These are phyloP conservation scores for Dynastes tityus DNA, from an alignment of 2,888 invertebrate genomes.

Conservation along the genomic window DNA sequence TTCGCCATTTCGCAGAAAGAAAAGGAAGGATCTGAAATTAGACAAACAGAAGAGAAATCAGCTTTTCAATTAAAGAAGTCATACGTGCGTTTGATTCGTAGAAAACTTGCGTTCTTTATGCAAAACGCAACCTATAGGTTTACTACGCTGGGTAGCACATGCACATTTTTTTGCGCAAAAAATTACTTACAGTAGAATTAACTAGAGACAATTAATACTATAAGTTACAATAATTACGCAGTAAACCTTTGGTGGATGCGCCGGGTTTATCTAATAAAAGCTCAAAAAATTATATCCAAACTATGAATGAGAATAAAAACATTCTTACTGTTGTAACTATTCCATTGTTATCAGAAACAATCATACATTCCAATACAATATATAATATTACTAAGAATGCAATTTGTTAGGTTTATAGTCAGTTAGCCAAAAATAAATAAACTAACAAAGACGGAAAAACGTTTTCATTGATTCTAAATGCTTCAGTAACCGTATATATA, in stretches of 20 bases:
- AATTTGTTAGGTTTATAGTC: too few relatives aligned
- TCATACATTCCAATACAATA: too few relatives aligned
- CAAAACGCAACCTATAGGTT: neutral
- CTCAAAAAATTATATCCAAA: too few relatives aligned
- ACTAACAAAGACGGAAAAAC: too few relatives aligned
- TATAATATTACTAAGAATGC: too few relatives aligned
- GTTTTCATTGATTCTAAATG: constrained; percentile 1
- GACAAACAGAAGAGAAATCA: neutral
- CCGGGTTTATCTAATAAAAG: too few relatives aligned
- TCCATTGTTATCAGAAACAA: too few relatives aligned
- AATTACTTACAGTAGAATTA: neutral
- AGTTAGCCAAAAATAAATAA: neutral
- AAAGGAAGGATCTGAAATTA: constrained; percentile 23
- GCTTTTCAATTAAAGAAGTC: neutral
- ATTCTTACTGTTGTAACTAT: too few relatives aligned
- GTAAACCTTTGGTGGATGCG: too few relatives aligned
- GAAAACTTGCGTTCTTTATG: neutral
- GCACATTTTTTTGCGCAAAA: neutral
- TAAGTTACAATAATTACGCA: too few relatives aligned
- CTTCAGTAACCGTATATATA: neutral
- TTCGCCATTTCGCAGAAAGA: constrained; percentile 28
- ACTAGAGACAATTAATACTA: neutral
- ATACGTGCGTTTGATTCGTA: neutral
- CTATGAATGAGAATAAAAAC: too few relatives aligned
- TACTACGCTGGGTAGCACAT: neutral